Conservation (phyloP, 2,113 vertebrate genomes). For the Lampris incognitus region DNA sequence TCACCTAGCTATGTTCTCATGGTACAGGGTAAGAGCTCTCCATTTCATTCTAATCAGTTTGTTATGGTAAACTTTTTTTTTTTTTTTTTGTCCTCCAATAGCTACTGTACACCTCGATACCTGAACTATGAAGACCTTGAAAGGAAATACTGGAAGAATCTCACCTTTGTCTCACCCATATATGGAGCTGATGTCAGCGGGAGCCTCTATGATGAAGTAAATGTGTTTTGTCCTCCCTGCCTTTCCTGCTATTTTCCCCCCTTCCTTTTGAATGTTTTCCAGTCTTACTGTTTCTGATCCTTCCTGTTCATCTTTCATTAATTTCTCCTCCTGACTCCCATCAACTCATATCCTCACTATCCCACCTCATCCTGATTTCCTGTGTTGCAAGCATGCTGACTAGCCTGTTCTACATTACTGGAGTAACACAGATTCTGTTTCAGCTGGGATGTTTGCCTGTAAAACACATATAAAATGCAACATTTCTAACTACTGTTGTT, state of each 20-base stretch:
- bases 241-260: not conserved
- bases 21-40: not conserved
- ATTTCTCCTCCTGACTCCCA: not conserved
- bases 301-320: not conserved
- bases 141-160: constrained; percentile 98
- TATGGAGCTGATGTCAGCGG: constrained; percentile 97
- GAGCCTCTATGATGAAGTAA: constrained; percentile 94
- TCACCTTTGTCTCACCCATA: constrained; percentile 97
- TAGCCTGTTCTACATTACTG: no score
- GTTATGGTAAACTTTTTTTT: not conserved
- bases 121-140: constrained; percentile 97
- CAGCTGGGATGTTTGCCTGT: not conserved
- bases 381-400: no score
- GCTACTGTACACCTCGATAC: constrained; percentile 97
- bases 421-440: not conserved
- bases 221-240: not conserved
- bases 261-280: not conserved
- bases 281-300: not conserved
- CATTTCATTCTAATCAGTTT: not conserved
- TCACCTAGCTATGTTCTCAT: not conserved
- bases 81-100: constrained; percentile 54
- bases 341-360: not conserved
- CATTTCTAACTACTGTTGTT: constrained; percentile 14
- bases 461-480: no score
- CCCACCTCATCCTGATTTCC: not conserved